Evolutionary conservation across 2,888 invertebrate genomes (phyloP), one percentile per base, ranked within the genome.

Genomic region (Rhagonycha fulva): DNA sequence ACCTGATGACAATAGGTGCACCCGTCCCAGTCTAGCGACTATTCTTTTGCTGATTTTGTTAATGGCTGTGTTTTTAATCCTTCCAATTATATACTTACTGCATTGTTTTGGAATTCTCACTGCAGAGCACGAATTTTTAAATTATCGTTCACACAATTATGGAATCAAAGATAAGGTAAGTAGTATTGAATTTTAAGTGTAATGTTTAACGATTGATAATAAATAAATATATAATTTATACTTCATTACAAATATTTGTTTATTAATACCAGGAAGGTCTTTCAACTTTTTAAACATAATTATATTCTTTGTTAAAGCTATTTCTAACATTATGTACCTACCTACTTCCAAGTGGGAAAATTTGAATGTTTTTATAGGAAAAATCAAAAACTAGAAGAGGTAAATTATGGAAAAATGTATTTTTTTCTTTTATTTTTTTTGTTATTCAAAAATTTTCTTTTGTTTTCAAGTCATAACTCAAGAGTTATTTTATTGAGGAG

Each of bases 51-150:
- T 86, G 19, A 82, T 87, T 30, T 79, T 87, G 14, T 80, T 88
- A 63, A 82, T 86, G 81, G 84, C 87, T 82, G 86, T 88, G 81
- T 88, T 88, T 82, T 82, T 88, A 74, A 83, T 88, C 80, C 84
- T 88, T 80, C 88, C 88, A 72, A 83, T 86, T 71, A 82, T 87
- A 76, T 88, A 88, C 80, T 80, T 89, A 74, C 77, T 88, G 23
- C 87, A 88, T 80, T 88, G 87, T 82, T 88, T 88, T 81, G 87
- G 86, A 77, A 81, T 87, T 26, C 82, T 86, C 62, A 85, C 85
- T 77, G 81, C 81, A 19, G 77, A 81, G 72, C 78, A 77, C 47
- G 75, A 76, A 62, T 60, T 76, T 66, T 75, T 75, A 28, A 63
- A 66, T 68, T 71, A 75, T 23, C 79, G 75, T 23, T 76, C 81